Percentiles rank a stretch among this genome's conserved stretches.
Conservation (phyloP, 1,140 invertebrate species). For the Harpegnathos saltator region DNA sequence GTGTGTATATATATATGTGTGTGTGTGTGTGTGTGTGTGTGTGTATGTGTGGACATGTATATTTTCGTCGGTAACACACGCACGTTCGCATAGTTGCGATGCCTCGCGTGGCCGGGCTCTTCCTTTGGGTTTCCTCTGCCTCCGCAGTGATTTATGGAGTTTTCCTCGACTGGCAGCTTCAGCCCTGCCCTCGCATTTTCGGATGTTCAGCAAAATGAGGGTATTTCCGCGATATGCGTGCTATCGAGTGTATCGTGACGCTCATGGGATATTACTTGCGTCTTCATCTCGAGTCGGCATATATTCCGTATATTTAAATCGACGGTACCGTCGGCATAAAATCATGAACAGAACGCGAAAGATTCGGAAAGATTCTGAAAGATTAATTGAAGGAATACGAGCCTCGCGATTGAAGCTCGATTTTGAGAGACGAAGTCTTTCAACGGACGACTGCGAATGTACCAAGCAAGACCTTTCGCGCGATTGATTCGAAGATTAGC, state of each 20-base stretch:
- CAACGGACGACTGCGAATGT: background rate
- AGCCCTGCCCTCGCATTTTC: conserved; percentile 66
- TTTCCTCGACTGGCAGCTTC: conserved; percentile 67
- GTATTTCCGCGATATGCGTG: conserved; percentile 61
- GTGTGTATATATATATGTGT: background rate
- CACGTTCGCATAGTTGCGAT: conserved; percentile 78
- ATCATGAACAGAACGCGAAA: background rate
- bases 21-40: too few relatives aligned
- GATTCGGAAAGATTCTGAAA: background rate
- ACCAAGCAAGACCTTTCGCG: background rate
- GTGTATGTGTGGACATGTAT: conserved; percentile 20
- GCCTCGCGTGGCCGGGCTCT: conserved; percentile 44
- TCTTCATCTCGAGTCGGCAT: conserved; percentile 25
- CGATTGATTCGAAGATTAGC: background rate
- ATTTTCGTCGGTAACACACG: conserved; percentile 64
- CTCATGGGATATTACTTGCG: conserved; percentile 38
- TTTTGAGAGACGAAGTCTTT: conserved; percentile 5
- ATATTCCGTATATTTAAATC: conserved; percentile 12
- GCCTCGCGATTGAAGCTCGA: background rate
- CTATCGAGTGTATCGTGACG: conserved; percentile 55
- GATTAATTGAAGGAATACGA: background rate
- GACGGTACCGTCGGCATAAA: background rate
- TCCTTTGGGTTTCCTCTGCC: conserved; percentile 58
- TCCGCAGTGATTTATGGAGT: conserved; percentile 76
- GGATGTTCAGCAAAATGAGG: conserved; percentile 56